Percentiles rank a stretch among this genome's conserved stretches.
phyloP scores from a whole-genome alignment of 2,113 vertebrate genomes.

The Argyrosomus japonicus region DNA sequence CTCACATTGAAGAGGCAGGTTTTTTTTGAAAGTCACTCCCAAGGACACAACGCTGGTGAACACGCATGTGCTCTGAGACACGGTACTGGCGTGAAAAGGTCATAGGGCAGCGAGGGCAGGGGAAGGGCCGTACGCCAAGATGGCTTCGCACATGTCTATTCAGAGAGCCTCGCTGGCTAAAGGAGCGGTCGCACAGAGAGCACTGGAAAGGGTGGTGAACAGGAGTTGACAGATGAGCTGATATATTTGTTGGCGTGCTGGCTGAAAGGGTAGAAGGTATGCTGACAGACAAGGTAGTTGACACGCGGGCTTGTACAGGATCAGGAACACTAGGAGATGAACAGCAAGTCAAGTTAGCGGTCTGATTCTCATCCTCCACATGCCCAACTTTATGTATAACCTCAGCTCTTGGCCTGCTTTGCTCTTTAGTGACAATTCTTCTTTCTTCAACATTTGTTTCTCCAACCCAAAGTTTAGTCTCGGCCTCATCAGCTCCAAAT shows the following conservation, averaged over 20 bases:
- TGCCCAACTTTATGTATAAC: neutral
- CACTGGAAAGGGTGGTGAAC: constrained; percentile 75
- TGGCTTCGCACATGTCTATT: constrained; percentile 84
- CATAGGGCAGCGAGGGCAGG: constrained; percentile 82
- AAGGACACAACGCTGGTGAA: constrained; percentile 74
- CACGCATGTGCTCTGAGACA: constrained; percentile 84
- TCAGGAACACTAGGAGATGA: constrained; percentile 19
- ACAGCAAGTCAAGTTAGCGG: constrained; percentile 5
- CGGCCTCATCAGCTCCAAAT: neutral
- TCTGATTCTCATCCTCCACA: constrained; percentile 1
- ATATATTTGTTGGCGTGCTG: constrained; percentile 37
- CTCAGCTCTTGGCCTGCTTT: neutral
- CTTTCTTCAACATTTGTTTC: constrained; percentile 7
- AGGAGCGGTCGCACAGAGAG: constrained; percentile 78
- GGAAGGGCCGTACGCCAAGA: constrained; percentile 82
- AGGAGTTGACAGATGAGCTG: constrained; percentile 39
- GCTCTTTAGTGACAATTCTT: constrained; percentile 2
- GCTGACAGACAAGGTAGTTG: constrained; percentile 44
- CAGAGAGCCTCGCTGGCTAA: constrained; percentile 83
- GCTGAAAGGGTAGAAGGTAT: constrained; percentile 40
- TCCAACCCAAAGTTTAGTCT: neutral
- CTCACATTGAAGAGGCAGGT: constrained; percentile 40
- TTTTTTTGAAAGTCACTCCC: constrained; percentile 49
- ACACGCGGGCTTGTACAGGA: neutral
- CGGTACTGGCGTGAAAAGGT: constrained; percentile 85